Base-by-base conservation (phyloP, 2,797 vertebrate genomes). In the Bufotes viridis region DNA sequence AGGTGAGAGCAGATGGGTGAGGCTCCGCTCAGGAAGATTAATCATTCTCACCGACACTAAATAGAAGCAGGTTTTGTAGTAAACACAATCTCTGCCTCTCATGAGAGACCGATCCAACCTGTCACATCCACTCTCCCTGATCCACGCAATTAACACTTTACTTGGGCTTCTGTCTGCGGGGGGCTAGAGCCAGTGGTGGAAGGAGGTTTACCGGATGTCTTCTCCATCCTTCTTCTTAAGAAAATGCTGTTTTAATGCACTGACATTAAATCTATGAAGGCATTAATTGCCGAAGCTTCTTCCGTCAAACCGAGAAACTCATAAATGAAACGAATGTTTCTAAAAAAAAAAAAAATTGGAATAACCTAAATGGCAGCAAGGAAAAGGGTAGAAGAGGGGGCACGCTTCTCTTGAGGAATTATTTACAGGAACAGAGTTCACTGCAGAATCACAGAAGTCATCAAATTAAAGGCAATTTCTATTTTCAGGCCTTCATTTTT, bases 11-110 rank as follows among this genome's bases (percentile, higher is more conserved):
- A 95, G 94, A 94, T 95, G 95, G 95, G 93, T 94, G 93, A 92
- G 92, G 94, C 93, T 94, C 92, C 93, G 94, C 93, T 93, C 93
- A 91, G 92, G 94, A 95, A 95, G 95, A 95, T 96, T 94, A 95
- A 95, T 95, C 95, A 94, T 93, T 94, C 92, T 85, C 94, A 93
- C 93, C 92, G 93, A 93, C 93, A 94, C 92, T 94, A 92, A 94
- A 93, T 92, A 92, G 93, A 94, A 92, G 93, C 94, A 90, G 93
- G 92, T 93, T 95, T 92, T 90, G 91, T 93, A 94, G 94, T 93
- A 94, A 94, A 95, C 94, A 94, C 94, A 93, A 92, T 94, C 94
- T 89, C 88, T 89, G 61, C 84, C 84, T 89, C 88, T 89, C 84
- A 82, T 86, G 84, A 89, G 88, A 86, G 84, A 86, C 79, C 84